phyloP scores from a whole-genome alignment of 2,797 vertebrate genomes.

The Hipposideros larvatus region DNA sequence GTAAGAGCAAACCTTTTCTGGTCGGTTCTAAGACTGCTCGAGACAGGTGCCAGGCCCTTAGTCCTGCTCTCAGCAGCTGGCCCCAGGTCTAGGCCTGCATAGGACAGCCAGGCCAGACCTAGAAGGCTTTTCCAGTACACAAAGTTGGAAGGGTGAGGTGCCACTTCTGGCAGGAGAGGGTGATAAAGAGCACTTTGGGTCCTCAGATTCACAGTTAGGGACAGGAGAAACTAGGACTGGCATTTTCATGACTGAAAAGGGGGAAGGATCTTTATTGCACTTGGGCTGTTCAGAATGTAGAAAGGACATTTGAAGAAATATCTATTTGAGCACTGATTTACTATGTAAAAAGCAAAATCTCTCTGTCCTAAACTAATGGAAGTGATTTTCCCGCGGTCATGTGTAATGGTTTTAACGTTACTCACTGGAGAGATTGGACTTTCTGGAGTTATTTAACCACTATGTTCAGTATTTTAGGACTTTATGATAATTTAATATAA shows the following conservation, averaged over 20 bases:
- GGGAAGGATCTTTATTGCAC: conserved; percentile 83
- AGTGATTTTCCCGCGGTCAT: conserved; percentile 86
- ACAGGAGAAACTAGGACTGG: conserved; percentile 46
- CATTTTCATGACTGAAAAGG: conserved; percentile 57
- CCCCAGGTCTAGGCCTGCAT: neutral
- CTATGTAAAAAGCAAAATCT: conserved; percentile 91
- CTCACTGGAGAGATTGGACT: conserved; percentile 90
- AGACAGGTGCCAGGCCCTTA: neutral
- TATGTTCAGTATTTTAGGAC: conserved; percentile 92
- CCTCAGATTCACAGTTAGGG: neutral
- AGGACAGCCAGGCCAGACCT: neutral
- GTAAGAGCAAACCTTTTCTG: conserved; percentile 19
- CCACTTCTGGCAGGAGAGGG: neutral
- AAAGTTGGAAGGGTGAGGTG: neutral
- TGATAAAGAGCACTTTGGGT: conserved; percentile 62
- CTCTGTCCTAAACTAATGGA: conserved; percentile 94
- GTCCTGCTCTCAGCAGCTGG: neutral
- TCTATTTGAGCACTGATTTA: conserved; percentile 92
- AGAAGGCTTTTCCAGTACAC: neutral
- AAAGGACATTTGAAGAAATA: conserved; percentile 87
- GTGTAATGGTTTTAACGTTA: conserved; percentile 91
- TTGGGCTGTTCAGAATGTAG: conserved; percentile 87
- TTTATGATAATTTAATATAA: conserved; percentile 93
- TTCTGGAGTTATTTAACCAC: conserved; percentile 92
- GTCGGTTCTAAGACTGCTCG: conserved; percentile 8